Evolutionary conservation across 2,797 vertebrate species (phyloP).

Genomic region (Diceros bicornis): DNA sequence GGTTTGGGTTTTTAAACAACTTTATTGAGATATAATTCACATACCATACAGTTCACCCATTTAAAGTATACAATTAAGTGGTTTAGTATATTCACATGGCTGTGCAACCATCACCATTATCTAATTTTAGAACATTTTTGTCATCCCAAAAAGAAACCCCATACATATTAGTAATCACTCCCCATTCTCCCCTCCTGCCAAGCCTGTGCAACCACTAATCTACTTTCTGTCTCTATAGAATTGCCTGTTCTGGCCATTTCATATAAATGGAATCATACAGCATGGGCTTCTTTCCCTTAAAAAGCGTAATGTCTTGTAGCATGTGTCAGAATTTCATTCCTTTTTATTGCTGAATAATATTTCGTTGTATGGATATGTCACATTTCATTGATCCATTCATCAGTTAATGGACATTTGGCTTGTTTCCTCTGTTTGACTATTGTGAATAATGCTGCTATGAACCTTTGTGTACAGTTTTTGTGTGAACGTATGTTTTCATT

Average conservation of each 20-base stretch:
- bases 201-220: not conserved
- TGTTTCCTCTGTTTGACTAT: not conserved
- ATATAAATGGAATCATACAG: not conserved
- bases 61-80: not conserved
- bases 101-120: not conserved
- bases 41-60: not conserved
- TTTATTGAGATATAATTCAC: not conserved
- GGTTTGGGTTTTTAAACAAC: conserved; percentile 4
- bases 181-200: not conserved
- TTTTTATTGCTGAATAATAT: not conserved
- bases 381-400: not conserved
- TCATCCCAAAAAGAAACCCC: not conserved
- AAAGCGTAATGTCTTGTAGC: not conserved
- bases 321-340: not conserved
- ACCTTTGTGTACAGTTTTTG: not conserved
- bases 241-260: not conserved
- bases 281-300: not conserved
- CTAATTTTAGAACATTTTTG: conserved; percentile 55
- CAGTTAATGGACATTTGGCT: not conserved
- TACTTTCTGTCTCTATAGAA: not conserved
- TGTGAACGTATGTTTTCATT: not conserved
- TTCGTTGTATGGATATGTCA: not conserved
- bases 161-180: not conserved
- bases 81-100: conserved; percentile 5
- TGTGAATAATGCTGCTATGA: not conserved